Conservation (phyloP, 2,888 invertebrate genomes). For the Thereva nobilitata region DNA sequence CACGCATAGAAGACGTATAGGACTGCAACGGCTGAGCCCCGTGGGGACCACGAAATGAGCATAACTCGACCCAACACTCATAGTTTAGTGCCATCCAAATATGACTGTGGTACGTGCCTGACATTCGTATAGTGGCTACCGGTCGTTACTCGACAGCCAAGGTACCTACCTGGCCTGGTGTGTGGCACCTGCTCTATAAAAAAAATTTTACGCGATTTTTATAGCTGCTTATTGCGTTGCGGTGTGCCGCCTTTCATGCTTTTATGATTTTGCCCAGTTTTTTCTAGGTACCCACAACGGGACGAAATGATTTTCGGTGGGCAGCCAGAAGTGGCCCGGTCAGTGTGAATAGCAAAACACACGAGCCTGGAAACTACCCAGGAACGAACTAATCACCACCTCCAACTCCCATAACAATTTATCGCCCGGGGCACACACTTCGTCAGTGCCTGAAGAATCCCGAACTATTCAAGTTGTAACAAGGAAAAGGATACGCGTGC, state of each 20-base stretch:
- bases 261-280: no score
- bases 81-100: not conserved
- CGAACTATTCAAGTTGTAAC: no score
- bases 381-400: not conserved
- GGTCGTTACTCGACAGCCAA: no score
- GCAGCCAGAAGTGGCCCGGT: not conserved
- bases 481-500: no score
- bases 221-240: not conserved
- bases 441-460: no score
- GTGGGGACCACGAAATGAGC: not conserved
- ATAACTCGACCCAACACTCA: not conserved
- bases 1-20: no score
- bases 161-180: not conserved
- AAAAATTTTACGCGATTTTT: not conserved
- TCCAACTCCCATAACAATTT: conserved; percentile 21
- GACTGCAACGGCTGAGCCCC: not conserved
- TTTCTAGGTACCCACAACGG: no score
- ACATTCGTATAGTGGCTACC: not conserved
- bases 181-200: not conserved
- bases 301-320: no score
- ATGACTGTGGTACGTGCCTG: conserved; percentile 4
- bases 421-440: no score
- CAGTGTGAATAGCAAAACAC: conserved; percentile 2
- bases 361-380: conserved; percentile 11
- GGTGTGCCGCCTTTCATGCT: no score